A percentile compares a stretch with the other conserved stretches of the same genome.
These are phyloP conservation scores for Belgica antarctica DNA, from an alignment of 2,888 invertebrate species.

Conservation along the genomic window DNA sequence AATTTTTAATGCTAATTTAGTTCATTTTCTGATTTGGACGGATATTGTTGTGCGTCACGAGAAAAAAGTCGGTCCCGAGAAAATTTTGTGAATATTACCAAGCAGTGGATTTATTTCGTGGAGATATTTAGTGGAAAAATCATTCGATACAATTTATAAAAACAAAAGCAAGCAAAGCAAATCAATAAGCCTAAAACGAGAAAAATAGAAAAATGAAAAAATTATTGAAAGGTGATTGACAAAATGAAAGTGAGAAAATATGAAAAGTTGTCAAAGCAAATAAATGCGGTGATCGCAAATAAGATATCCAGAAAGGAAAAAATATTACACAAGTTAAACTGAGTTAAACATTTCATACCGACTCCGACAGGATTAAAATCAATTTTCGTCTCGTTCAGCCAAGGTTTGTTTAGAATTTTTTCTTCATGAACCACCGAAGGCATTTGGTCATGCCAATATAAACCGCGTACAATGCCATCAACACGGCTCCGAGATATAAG, in stretches of 20 bases:
- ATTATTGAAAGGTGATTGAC: background rate
- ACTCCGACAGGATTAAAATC: conserved; percentile 21
- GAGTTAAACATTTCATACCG: conserved; percentile 5
- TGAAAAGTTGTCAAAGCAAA: background rate
- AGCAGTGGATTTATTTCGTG: background rate
- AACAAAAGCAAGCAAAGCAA: background rate
- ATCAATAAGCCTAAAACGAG: background rate
- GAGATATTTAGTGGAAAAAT: conserved; percentile 14
- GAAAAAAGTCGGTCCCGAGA: background rate
- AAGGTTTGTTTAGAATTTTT: background rate
- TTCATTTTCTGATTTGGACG: conserved; percentile 40
- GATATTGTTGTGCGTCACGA: conserved; percentile 36
- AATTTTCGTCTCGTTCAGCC: conserved; percentile 4
- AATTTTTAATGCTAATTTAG: conserved; percentile 45
- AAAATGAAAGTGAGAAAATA: conserved; percentile 18
- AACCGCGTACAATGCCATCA: too few species aligned
- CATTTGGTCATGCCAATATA: too few species aligned
- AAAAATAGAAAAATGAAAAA: conserved; percentile 12
- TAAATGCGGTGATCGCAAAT: conserved; percentile 36
- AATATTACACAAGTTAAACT: background rate
- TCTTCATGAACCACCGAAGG: too few species aligned
- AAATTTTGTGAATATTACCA: background rate
- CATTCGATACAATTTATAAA: conserved; percentile 6
- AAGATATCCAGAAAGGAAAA: conserved; percentile 20
- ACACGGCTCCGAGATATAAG: too few species aligned